Conservation (phyloP, 1,140 invertebrate species). For the Frieseomelitta varia region DNA sequence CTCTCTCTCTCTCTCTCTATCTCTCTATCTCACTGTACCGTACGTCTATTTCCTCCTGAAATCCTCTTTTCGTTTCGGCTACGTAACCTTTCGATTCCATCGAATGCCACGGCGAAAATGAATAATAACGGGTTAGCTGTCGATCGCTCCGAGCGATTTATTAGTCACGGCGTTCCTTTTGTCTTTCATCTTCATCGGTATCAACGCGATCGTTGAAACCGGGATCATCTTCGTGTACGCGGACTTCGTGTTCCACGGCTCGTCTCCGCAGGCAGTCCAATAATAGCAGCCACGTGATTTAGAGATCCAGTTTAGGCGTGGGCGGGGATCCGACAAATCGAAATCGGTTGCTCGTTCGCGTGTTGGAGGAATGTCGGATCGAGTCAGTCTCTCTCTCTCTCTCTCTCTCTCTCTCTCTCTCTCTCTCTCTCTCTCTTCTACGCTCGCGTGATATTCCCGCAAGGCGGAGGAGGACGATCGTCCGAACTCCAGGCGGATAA, state of each 20-base stretch:
- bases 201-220: slow-evolving; percentile 2
- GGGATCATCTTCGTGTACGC: not conserved
- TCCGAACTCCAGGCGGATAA: slow-evolving; percentile 26
- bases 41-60: not conserved
- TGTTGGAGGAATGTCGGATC: not conserved
- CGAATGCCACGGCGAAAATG: slow-evolving; percentile 39
- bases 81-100: not conserved
- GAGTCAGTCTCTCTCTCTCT: not conserved
- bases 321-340: not conserved
- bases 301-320: slow-evolving; percentile 8
- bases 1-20: not conserved
- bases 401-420: too few species aligned
- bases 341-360: not conserved
- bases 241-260: not conserved
- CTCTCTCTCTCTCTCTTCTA: too few species aligned
- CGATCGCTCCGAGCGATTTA: slow-evolving; percentile 44
- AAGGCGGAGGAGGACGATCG: not conserved
- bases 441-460: slow-evolving; percentile 6
- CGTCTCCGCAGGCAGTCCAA: slow-evolving; percentile 2
- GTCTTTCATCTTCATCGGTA: slow-evolving; percentile 19
- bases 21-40: not conserved
- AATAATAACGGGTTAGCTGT: slow-evolving; percentile 42
- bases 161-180: slow-evolving; percentile 56
- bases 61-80: not conserved
- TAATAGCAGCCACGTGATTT: slow-evolving; percentile 12